phyloP scores from a whole-genome alignment of 2,888 invertebrate genomes.

The Ashinkailepas kermadecensis region DNA sequence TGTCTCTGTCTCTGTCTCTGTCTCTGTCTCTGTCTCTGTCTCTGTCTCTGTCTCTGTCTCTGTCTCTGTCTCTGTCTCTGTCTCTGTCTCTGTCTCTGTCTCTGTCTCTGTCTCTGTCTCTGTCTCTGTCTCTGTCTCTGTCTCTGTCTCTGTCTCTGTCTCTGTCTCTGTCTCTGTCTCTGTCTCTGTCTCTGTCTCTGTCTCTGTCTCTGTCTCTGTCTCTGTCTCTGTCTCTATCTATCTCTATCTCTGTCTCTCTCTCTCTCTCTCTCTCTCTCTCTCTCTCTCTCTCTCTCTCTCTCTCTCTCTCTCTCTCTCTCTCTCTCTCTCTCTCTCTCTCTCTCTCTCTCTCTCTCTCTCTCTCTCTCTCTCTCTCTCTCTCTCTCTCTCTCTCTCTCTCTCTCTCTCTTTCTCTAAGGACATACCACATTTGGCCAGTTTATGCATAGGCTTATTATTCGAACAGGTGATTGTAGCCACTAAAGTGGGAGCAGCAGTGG shows the following conservation, averaged over 20 bases:
- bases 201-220: slow-evolving; percentile 7
- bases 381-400: slow-evolving; percentile 10
- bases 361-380: slow-evolving; percentile 26
- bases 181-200: background rate
- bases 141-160: background rate
- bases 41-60: background rate
- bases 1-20: slow-evolving; percentile 3
- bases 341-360: slow-evolving; percentile 19
- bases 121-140: background rate
- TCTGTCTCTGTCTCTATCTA: background rate
- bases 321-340: slow-evolving; percentile 14
- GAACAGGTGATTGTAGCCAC: too few relatives aligned
- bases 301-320: background rate
- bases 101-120: background rate
- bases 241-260: background rate
- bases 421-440: too few relatives aligned
- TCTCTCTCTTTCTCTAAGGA: background rate
- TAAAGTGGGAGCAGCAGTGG: too few relatives aligned
- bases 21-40: background rate
- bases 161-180: background rate
- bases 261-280: slow-evolving; percentile 7
- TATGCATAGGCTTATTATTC: too few relatives aligned
- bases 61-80: background rate
- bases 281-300: slow-evolving; percentile 24
- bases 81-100: too few relatives aligned